Evolutionary conservation across 1,140 invertebrate species (phyloP), one percentile per base, ranked within the genome.

Genomic region (Drosophila pachea): DNA sequence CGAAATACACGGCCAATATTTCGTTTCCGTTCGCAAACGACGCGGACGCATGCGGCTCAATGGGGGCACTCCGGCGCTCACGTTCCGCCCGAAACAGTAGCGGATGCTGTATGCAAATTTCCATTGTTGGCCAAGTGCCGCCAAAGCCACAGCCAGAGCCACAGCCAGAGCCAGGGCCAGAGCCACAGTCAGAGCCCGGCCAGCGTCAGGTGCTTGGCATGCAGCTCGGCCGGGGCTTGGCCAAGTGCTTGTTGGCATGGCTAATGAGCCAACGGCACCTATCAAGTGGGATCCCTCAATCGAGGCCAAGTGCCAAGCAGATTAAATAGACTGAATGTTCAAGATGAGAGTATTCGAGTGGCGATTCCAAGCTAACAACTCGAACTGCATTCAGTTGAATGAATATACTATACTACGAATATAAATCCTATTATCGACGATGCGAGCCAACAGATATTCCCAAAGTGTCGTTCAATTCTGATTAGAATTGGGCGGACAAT

Each of bases 61-160:
- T 60, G 33, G 59, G 38, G 38, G 22, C 50, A 14, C 32, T 55
- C 73, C 29, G 59, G 59, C 61, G 69, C 73, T 81, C 78, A 81
- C 67, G 74, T 78, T 66, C 36, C 48, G 45, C 22, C 52, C 54
- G 49, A 74, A 74, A 86, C 81, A 86, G 81, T 86, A 86, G 81
- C 81, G 81, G 81, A 86, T 86, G 81, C 81, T 86, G 82, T 86
- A 86, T 86, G 81, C 81, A 77, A 86, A 86, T 86, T 73, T 60
- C 40, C 50, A 71, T 70, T 58, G 61, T 70, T 29, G n/a, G 33
- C 14, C 47, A 67, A 75, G 75, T 78, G 78, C 78, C 78, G 79
- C 78, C 78, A 83, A 83, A 83, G 78, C 61, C 36, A 43, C 35
- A 22, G 22, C 22, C 22, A 22, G 22, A 22, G 22, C 22, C 22